Evolutionary conservation across 2,113 vertebrate species (phyloP).

Genomic region (Melanostigma gelatinosum): DNA sequence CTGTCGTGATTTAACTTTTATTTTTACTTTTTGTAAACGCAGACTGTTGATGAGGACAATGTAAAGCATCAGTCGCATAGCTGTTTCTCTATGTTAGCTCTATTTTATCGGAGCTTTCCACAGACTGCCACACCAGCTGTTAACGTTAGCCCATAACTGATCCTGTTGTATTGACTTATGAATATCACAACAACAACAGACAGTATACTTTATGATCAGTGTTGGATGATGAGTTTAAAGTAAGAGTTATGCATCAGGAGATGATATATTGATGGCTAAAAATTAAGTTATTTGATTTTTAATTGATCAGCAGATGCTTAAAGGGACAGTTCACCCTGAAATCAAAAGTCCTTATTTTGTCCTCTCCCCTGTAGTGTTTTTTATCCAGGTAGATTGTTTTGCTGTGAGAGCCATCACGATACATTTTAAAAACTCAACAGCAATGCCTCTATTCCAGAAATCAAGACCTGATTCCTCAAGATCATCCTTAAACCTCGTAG

Average conservation of each 20-base stretch:
- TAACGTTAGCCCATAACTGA: neutral
- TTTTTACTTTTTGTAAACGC: neutral
- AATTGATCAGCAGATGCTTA: neutral
- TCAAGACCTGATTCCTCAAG: neutral
- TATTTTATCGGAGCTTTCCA: neutral
- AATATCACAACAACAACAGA: neutral
- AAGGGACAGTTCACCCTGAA: neutral
- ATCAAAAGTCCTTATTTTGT: neutral
- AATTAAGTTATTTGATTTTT: neutral
- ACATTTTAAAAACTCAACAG: neutral
- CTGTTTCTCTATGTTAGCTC: neutral
- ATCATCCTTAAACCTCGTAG: neutral
- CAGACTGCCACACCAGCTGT: conserved; percentile 24
- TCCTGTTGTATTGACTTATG: neutral
- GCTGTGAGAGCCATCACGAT: neutral
- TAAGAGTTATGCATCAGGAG: neutral
- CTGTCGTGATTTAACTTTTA: conserved; percentile 3
- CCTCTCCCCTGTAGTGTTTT: too few relatives aligned
- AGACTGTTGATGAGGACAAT: rapidly evolving
- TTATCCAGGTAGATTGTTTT: too few relatives aligned
- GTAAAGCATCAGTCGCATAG: neutral
- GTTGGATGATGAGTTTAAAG: neutral
- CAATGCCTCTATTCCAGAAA: neutral
- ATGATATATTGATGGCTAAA: neutral
- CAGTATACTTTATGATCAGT: neutral